Conservation (phyloP, 2,888 invertebrate genomes). For the Trichopoda pennipes region DNA sequence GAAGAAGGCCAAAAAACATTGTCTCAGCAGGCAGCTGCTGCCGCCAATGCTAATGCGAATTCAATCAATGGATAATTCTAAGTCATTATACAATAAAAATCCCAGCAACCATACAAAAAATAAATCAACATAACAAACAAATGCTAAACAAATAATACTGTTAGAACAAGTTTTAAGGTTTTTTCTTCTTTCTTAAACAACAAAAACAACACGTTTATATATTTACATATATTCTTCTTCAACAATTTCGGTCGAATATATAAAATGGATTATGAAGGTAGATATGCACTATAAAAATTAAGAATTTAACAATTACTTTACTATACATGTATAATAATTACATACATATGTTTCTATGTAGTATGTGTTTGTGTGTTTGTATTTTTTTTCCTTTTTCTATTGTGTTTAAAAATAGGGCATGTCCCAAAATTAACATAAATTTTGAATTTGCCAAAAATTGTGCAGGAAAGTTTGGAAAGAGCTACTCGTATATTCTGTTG, state of each 20-base stretch:
- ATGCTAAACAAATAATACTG: conserved; percentile 29
- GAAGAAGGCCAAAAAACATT: conserved; percentile 78
- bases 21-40: conserved; percentile 78
- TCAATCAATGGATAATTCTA: conserved; percentile 79
- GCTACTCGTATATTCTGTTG: too few relatives aligned
- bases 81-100: conserved; percentile 70
- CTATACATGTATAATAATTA: too few relatives aligned
- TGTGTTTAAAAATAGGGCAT: too few relatives aligned
- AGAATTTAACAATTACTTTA: neutral
- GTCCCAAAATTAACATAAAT: too few relatives aligned
- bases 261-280: conserved; percentile 54
- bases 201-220: conserved; percentile 32
- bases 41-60: conserved; percentile 78
- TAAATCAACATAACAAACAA: conserved; percentile 39
- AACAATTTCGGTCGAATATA: conserved; percentile 37
- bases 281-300: conserved; percentile 22
- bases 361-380: too few relatives aligned
- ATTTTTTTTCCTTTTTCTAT: too few relatives aligned
- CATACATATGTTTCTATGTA: too few relatives aligned
- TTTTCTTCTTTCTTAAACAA: conserved; percentile 39
- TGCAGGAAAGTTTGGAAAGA: too few relatives aligned
- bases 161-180: conserved; percentile 39
- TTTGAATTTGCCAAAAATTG: too few relatives aligned
- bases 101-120: conserved; percentile 19
- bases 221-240: conserved; percentile 50